phyloP scores from a whole-genome alignment of 2,888 invertebrate genomes.

The Norana najaformis region DNA sequence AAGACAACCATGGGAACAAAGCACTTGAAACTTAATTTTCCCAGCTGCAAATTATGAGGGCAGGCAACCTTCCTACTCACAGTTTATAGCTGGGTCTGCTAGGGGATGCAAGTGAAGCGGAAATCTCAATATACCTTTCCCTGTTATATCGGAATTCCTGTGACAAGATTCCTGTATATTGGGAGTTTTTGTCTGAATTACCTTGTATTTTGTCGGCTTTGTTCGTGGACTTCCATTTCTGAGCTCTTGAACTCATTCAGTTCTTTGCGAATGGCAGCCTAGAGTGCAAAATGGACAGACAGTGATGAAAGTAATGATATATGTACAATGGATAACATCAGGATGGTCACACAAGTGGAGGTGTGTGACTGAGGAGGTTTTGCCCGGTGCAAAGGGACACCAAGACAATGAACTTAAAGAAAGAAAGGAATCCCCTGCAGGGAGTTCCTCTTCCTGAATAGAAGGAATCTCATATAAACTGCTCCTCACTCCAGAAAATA shows the following conservation, averaged over 20 bases:
- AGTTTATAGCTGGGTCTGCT: not conserved
- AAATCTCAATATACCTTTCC: not conserved
- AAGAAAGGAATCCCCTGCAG: too few relatives aligned
- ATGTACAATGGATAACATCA: too few relatives aligned
- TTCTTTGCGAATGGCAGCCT: slow-evolving; percentile 92
- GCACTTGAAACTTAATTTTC: not conserved
- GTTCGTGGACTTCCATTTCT: slow-evolving; percentile 98
- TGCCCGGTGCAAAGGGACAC: too few relatives aligned
- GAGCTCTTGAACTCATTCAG: slow-evolving; percentile 97
- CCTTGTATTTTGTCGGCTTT: slow-evolving; percentile 83
- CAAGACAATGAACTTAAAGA: too few relatives aligned
- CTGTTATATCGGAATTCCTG: not conserved
- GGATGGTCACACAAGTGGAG: too few relatives aligned
- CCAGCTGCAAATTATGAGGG: not conserved
- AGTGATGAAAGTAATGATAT: not conserved
- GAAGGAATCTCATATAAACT: too few relatives aligned
- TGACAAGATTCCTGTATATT: not conserved
- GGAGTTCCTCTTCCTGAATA: too few relatives aligned
- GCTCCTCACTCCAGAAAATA: too few relatives aligned
- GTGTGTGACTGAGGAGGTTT: too few relatives aligned
- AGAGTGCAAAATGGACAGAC: not conserved
- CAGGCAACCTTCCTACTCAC: not conserved
- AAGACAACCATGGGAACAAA: not conserved
- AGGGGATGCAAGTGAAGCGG: not conserved
- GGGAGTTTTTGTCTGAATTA: slow-evolving; percentile 39